Evolutionary conservation across 2,797 vertebrate species (phyloP).

Genomic region (Mareca strepera): DNA sequence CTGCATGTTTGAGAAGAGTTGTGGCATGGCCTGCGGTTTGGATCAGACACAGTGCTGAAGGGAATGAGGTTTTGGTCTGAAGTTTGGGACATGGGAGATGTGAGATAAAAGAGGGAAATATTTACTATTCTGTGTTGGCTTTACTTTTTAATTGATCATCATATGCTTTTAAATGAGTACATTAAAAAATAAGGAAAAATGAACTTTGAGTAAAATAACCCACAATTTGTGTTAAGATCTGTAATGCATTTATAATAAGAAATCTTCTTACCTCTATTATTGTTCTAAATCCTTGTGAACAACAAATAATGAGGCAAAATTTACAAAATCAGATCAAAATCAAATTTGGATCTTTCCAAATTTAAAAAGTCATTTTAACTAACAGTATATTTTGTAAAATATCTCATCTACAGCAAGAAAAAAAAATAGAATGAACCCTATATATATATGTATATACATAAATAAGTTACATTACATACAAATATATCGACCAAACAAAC

Average conservation of each 20-base stretch:
- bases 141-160: neutral
- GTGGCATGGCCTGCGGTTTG: neutral
- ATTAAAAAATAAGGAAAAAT: neutral
- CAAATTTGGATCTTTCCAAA: neutral
- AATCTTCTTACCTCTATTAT: neutral
- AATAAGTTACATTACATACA: neutral
- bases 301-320: neutral
- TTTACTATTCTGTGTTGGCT: neutral
- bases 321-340: neutral
- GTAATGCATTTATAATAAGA: neutral
- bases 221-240: neutral
- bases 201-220: neutral
- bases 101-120: neutral
- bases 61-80: neutral
- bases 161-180: neutral
- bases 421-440: neutral
- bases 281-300: neutral
- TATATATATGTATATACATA: neutral
- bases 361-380: neutral
- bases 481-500: neutral
- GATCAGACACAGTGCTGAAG: rapidly evolving
- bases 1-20: neutral
- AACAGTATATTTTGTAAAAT: neutral
- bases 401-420: neutral
- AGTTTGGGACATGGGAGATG: neutral